Evolutionary conservation across 2,797 vertebrate genomes (phyloP).

Genomic region (Parauchenoglanis punctatus): DNA sequence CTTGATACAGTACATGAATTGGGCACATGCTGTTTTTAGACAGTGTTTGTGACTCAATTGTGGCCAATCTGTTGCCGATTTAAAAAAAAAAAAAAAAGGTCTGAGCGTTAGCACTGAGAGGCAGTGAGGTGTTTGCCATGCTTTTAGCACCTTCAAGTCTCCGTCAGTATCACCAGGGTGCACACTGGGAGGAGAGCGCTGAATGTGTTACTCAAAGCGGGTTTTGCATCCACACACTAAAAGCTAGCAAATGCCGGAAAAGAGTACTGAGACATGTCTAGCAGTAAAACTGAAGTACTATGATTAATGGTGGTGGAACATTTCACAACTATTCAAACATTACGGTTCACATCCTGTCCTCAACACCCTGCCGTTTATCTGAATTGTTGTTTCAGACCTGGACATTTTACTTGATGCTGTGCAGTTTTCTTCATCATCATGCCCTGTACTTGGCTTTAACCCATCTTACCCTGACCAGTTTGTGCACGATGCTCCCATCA

Average conservation of each 20-base stretch:
- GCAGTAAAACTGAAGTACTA: not conserved
- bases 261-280: not conserved
- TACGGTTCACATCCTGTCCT: not conserved
- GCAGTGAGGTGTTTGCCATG: slow-evolving; percentile 27
- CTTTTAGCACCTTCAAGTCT: slow-evolving; percentile 51
- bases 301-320: not conserved
- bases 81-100: slow-evolving; percentile 29
- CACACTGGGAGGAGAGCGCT: not conserved
- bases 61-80: slow-evolving; percentile 32
- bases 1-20: slow-evolving; percentile 20
- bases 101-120: slow-evolving; percentile 16
- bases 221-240: not conserved
- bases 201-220: slow-evolving; percentile 20
- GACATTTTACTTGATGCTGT: not conserved
- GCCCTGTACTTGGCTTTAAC: not conserved
- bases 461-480: not conserved
- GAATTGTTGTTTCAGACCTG: not conserved
- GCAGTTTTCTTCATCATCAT: not conserved
- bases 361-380: not conserved
- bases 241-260: slow-evolving; percentile 17
- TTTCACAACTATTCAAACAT: not conserved
- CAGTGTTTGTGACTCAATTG: slow-evolving; percentile 37
- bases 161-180: slow-evolving; percentile 8
- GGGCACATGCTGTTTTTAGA: slow-evolving; percentile 40
- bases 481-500: not conserved